Conservation (phyloP, 1,140 invertebrate genomes). For the Pseudomyrmex concolor region DNA sequence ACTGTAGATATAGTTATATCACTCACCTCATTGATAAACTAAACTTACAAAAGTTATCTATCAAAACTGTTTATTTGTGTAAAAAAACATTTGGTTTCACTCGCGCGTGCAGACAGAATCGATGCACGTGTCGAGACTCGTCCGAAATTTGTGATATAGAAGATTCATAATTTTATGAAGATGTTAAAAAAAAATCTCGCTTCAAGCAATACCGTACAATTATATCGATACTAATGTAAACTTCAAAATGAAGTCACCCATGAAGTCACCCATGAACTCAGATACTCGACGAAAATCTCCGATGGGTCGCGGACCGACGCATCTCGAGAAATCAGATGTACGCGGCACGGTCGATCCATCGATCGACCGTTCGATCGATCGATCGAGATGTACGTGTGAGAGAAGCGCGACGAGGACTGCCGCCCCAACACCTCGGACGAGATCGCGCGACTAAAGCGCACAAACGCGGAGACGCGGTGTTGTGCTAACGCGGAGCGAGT, state of each 20-base stretch:
- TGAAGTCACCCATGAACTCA: no score
- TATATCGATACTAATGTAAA: not conserved
- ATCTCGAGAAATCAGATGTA: slow-evolving; percentile 27
- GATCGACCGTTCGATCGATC: slow-evolving; percentile 53
- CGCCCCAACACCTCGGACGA: slow-evolving; percentile 80
- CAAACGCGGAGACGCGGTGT: slow-evolving; percentile 76
- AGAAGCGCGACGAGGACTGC: slow-evolving; percentile 66
- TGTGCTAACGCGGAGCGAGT: slow-evolving; percentile 47
- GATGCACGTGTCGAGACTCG: not conserved
- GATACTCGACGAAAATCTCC: not conserved
- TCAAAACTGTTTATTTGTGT: not conserved
- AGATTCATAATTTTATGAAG: not conserved
- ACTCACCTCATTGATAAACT: slow-evolving; percentile 42
- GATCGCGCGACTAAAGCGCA: slow-evolving; percentile 82
- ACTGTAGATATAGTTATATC: slow-evolving; percentile 22
- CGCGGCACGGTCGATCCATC: slow-evolving; percentile 41
- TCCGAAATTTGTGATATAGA: not conserved
- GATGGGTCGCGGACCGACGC: not conserved
- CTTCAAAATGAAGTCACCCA: not conserved
- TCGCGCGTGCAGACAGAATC: not conserved
- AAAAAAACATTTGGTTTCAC: slow-evolving; percentile 16
- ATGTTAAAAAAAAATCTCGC: not conserved
- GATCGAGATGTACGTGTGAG: slow-evolving; percentile 10
- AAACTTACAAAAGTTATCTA: slow-evolving; percentile 22
- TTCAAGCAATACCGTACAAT: not conserved